These are phyloP conservation scores for Sminthurinus aureus DNA, from an alignment of 2,888 invertebrate species.

Conservation along the genomic window DNA sequence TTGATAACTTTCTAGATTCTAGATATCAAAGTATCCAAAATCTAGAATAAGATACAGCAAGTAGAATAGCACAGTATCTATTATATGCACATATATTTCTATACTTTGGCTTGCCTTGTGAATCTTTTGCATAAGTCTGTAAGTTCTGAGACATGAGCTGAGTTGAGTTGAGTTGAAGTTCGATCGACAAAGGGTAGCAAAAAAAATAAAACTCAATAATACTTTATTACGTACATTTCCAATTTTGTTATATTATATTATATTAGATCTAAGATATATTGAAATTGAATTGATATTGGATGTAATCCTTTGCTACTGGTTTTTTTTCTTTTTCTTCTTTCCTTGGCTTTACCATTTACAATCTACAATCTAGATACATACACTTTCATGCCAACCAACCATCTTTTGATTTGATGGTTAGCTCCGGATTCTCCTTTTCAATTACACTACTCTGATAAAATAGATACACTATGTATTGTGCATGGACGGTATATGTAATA, in stretches of 20 bases:
- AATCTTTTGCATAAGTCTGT: neutral
- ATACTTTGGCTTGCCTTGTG: neutral
- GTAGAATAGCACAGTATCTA: neutral
- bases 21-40: neutral
- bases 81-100: neutral
- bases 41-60: neutral
- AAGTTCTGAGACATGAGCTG: neutral
- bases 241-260: constrained; percentile 20
- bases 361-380: neutral
- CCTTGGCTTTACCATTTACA: too few species aligned
- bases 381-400: neutral
- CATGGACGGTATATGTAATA: neutral
- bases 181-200: neutral
- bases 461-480: neutral
- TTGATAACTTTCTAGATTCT: too few species aligned
- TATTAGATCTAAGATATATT: constrained; percentile 18
- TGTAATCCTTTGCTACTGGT: constrained; percentile 25
- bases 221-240: constrained; percentile 26
- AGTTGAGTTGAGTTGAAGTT: constrained; percentile 12
- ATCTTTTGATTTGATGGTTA: constrained; percentile 26
- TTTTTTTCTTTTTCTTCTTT: constrained; percentile 5
- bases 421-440: neutral
- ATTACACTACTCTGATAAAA: neutral
- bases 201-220: constrained; percentile 19
- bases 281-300: constrained; percentile 25